These are phyloP conservation scores for Brachyhypopomus occidentalis DNA, from an alignment of 2,113 vertebrate species.

Conservation along the genomic window DNA sequence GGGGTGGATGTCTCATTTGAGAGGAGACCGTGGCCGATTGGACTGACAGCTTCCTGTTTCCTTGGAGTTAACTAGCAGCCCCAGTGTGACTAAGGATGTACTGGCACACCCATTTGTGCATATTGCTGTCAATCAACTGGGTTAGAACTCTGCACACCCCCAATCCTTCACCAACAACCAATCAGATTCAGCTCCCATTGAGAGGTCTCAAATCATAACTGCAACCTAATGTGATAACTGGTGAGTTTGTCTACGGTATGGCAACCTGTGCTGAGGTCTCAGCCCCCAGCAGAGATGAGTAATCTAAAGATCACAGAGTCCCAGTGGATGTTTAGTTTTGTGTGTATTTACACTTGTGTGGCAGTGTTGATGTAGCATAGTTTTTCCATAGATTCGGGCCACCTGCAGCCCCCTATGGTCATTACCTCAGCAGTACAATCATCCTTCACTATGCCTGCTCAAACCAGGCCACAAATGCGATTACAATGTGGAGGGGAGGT, in stretches of 20 bases:
- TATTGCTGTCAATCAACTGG: too few species aligned
- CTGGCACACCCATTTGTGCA: too few species aligned
- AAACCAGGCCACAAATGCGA: constrained; percentile 61
- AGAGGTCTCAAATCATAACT: background rate
- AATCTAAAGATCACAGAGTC: constrained; percentile 5
- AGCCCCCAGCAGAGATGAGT: constrained; percentile 2
- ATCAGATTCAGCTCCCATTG: background rate
- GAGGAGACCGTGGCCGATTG: too few species aligned
- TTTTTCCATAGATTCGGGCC: constrained; percentile 55
- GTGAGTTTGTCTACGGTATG: background rate
- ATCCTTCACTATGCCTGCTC: constrained; percentile 54
- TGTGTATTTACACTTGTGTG: constrained; percentile 1
- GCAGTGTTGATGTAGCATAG: background rate
- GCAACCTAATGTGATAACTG: background rate
- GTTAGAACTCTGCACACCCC: too few species aligned
- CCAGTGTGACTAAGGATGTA: too few species aligned
- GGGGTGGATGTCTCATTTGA: too few species aligned
- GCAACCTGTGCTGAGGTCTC: background rate
- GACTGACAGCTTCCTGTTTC: too few species aligned
- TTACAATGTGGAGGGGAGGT: constrained; percentile 46
- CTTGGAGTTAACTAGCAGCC: too few species aligned
- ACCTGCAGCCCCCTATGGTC: constrained; percentile 50
- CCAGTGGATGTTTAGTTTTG: too few species aligned
- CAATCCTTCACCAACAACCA: background rate
- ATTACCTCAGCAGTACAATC: constrained; percentile 62